Conservation (phyloP, 2,797 vertebrate genomes). For the Champsocephalus gunnari region DNA sequence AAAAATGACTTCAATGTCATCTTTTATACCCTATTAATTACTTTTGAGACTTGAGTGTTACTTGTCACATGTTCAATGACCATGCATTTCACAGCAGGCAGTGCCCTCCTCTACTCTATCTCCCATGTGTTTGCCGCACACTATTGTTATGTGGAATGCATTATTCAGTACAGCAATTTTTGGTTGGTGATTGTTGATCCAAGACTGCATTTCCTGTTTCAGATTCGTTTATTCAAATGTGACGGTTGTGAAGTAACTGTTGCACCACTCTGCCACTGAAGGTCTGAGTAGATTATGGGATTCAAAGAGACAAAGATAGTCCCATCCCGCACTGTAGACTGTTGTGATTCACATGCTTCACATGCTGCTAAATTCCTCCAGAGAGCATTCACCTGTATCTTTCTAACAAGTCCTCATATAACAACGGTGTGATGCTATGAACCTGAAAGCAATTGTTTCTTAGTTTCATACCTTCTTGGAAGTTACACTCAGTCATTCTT, state of each 20-base stretch:
- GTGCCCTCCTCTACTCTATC: constrained; percentile 48
- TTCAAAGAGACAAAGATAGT: constrained; percentile 46
- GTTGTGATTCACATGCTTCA: constrained; percentile 37
- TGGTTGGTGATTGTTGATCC: constrained; percentile 70
- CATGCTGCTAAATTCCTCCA: constrained; percentile 28
- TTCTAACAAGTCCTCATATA: constrained; percentile 18
- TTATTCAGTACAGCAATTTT: constrained; percentile 76
- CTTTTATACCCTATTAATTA: background rate
- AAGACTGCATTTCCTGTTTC: constrained; percentile 75
- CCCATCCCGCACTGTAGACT: constrained; percentile 19
- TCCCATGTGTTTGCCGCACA: constrained; percentile 39
- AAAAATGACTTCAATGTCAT: background rate
- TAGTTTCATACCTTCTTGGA: constrained; percentile 5
- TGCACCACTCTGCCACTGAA: constrained; percentile 43
- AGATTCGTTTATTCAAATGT: constrained; percentile 76
- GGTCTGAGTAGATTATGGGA: constrained; percentile 64
- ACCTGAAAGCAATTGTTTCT: constrained; percentile 14
- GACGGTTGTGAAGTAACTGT: constrained; percentile 65
- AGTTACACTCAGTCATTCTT: background rate
- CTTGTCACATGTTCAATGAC: constrained; percentile 76
- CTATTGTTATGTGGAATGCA: constrained; percentile 66
- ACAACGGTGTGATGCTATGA: constrained; percentile 11
- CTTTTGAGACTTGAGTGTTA: constrained; percentile 27
- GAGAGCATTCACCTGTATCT: constrained; percentile 28
- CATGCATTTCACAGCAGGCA: constrained; percentile 68